A percentile compares a stretch with the other conserved stretches of the same genome.
phyloP scores from a whole-genome alignment of 2,888 invertebrate species.

The Iphiclides podalirius region DNA sequence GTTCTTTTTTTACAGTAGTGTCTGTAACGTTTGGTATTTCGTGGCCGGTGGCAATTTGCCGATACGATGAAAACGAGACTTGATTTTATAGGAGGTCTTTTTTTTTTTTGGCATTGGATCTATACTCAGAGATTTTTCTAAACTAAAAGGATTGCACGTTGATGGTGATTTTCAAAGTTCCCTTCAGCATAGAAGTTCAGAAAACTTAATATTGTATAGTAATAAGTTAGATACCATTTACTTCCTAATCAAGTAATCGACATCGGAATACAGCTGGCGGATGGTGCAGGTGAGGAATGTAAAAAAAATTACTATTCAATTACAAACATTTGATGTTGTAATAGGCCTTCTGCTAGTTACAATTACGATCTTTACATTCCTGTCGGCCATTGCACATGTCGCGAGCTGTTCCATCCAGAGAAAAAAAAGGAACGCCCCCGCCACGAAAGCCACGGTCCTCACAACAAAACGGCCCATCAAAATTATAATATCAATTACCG shows the following conservation, averaged over 20 bases:
- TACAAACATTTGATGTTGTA: constrained; percentile 13
- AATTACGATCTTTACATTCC: not conserved
- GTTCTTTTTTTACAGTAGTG: constrained; percentile 32
- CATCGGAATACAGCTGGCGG: not conserved
- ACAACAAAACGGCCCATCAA: constrained; percentile 65
- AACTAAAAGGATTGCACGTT: no score
- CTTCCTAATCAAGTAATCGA: not conserved
- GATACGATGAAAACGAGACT: no score
- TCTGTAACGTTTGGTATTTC: no score
- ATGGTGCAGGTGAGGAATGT: not conserved
- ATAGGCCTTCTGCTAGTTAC: not conserved
- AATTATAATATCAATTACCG: constrained; percentile 80
- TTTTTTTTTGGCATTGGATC: no score
- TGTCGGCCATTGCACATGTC: not conserved
- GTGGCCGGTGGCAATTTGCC: no score
- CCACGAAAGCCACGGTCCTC: constrained; percentile 43
- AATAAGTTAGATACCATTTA: not conserved
- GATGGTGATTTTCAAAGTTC: no score
- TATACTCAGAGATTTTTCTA: no score
- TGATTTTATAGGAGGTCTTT: no score
- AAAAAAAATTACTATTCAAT: constrained; percentile 18
- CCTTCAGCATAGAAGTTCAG: no score
- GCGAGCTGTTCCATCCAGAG: not conserved
- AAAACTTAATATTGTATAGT: no score
- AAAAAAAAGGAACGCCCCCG: constrained; percentile 36